Conservation (phyloP, 2,113 vertebrate genomes). For the Paralichthys olivaceus region DNA sequence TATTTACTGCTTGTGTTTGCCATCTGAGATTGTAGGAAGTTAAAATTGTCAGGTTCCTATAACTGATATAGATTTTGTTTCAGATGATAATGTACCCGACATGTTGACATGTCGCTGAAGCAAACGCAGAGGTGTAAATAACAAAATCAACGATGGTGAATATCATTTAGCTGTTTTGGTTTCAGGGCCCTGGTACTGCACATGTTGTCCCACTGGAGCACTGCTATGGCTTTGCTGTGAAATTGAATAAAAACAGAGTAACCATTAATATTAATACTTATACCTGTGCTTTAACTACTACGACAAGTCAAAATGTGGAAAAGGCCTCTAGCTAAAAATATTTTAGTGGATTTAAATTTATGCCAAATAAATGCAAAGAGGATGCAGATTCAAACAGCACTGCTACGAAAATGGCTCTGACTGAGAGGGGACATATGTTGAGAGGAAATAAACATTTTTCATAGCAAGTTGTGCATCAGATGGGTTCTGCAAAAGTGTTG, state of each 20-base stretch:
- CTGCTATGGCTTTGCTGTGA: constrained; percentile 4
- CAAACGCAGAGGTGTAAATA: constrained; percentile 22
- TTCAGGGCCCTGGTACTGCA: neutral
- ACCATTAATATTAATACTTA: constrained; percentile 1
- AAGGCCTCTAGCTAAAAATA: no score
- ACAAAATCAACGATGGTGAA: constrained; percentile 2
- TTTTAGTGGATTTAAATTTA: neutral
- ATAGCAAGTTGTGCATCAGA: neutral
- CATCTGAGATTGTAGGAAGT: neutral
- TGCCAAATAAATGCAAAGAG: neutral
- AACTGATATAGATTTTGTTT: neutral
- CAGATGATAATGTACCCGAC: constrained; percentile 1
- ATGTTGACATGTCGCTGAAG: neutral
- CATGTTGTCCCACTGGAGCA: neutral
- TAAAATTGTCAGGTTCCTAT: constrained; percentile 3
- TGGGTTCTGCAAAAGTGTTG: no score
- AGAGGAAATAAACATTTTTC: neutral
- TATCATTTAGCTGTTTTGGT: constrained; percentile 9
- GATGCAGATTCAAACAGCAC: neutral
- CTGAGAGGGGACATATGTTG: neutral
- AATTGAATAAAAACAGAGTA: constrained; percentile 3
- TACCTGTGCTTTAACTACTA: neutral
- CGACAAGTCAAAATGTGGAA: constrained; percentile 3
- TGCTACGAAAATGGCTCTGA: neutral
- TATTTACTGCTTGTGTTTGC: constrained; percentile 4